Evolutionary conservation across 2,113 vertebrate genomes (phyloP).

Genomic region (Pollimyrus isidori): DNA sequence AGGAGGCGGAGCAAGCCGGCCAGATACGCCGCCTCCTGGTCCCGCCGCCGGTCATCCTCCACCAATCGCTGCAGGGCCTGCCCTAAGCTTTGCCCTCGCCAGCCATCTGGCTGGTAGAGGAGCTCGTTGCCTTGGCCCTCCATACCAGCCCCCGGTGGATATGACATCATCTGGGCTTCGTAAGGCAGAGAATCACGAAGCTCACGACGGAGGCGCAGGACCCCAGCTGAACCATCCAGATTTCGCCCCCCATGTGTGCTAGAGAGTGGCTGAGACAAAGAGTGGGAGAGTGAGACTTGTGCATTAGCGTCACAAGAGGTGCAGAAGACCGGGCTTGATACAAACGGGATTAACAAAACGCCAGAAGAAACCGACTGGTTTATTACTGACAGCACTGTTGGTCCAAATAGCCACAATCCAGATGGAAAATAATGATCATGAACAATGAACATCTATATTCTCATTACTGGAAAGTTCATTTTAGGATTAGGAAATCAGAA

Average conservation of each 20-base stretch:
- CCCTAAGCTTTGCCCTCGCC: constrained; percentile 52
- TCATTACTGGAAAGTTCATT: not conserved
- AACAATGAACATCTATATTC: not conserved
- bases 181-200: constrained; percentile 50
- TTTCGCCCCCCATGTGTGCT: constrained; percentile 38
- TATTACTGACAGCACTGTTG: not conserved
- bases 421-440: not conserved
- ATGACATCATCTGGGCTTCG: constrained; percentile 58
- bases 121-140: constrained; percentile 38
- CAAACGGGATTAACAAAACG: not conserved
- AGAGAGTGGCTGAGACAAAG: constrained; percentile 46
- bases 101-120: constrained; percentile 52
- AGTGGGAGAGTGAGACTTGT: not conserved
- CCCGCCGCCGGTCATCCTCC: constrained; percentile 60
- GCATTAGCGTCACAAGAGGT: not conserved
- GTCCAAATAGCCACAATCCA: not conserved
- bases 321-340: not conserved
- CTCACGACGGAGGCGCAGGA: constrained; percentile 51
- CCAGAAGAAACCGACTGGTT: not conserved
- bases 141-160: constrained; percentile 31
- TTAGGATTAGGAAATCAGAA: not conserved
- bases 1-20: constrained; percentile 58
- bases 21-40: constrained; percentile 58
- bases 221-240: constrained; percentile 33
- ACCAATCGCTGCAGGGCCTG: constrained; percentile 63